These are phyloP conservation scores for Phaonia tiefii DNA, from an alignment of 2,888 invertebrate species.

Conservation along the genomic window DNA sequence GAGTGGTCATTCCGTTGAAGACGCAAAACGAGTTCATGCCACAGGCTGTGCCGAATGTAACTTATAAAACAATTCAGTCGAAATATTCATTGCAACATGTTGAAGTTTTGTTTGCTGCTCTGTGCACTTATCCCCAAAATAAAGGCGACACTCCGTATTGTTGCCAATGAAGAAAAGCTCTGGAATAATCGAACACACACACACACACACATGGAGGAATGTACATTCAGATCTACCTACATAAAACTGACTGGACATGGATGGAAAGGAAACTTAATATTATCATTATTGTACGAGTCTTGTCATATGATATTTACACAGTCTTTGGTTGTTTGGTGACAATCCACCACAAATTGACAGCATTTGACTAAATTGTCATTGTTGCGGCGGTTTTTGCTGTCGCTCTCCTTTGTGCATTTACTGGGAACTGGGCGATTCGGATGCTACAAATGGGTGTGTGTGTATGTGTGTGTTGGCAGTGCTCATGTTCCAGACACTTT, in stretches of 20 bases:
- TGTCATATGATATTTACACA: conserved; percentile 54
- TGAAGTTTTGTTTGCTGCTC: too few species aligned
- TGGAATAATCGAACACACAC: conserved; percentile 14
- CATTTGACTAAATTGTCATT: conserved; percentile 64
- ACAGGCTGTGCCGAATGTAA: conserved; percentile 28
- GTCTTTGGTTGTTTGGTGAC: conserved; percentile 36
- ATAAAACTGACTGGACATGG: not conserved
- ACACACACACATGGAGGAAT: conserved; percentile 51
- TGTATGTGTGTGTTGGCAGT: not conserved
- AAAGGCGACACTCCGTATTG: too few species aligned
- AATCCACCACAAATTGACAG: conserved; percentile 65
- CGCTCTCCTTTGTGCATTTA: not conserved
- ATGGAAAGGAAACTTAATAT: conserved; percentile 62
- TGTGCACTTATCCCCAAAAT: too few species aligned
- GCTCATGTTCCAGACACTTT: not conserved
- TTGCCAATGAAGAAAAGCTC: too few species aligned
- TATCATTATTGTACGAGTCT: conserved; percentile 51
- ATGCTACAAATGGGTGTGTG: not conserved
- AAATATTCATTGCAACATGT: too few species aligned
- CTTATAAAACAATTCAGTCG: conserved; percentile 34
- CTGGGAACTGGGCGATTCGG: not conserved
- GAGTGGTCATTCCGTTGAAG: not conserved
- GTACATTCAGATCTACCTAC: too few species aligned
- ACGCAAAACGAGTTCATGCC: not conserved
- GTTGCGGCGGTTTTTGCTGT: conserved; percentile 33